Base-by-base conservation (phyloP, 2,113 vertebrate species). In the Andinoacara biseriatus region DNA sequence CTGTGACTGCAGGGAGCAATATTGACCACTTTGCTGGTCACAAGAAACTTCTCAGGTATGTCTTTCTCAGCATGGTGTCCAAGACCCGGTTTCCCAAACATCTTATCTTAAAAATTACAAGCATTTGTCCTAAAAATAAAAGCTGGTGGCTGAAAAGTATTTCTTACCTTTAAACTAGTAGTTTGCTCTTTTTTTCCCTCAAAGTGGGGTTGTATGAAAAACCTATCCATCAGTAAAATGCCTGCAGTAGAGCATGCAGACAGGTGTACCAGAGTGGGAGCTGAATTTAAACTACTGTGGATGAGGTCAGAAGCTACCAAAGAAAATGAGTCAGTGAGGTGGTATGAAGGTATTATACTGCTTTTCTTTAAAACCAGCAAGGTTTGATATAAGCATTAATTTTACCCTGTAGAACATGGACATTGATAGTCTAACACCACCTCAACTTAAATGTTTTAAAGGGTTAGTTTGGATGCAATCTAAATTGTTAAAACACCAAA, bases 11-110 rank as follows among this genome's bases (percentile, higher is more conserved):
- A 99, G 98, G 98, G 98, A 79, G 98, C 98, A 90, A 99, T 99
- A 96, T 91, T 99, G 95, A 99, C 98, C 91, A 99, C 98, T 60
- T 97, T 99, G 96, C 96, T 99, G 95, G 98, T 98, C 94, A 99
- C 98, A 80, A 97, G 98, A 94, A 99, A 99, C 95, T 99, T 99
- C 92, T 99, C 98, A 98, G 98, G 98, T 99, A 97, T 83, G 94
- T 95, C 89, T 78, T 69, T 78, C 56, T 78, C 67, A 79, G 81
- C 78, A 43, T 59, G n/a, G 29, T 83, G 11, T 58, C 18, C 20
- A 72, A 80, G 17, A 69, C 52, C 31, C 90, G 33, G 43, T 81
- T 81, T 38, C n/a, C 15, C 20, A 60, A 84, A 57, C 62, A 83
- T 72, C 52, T 72, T 35, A 65, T 78, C 17, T 38, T 74, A 29